These are phyloP conservation scores for Euplagia quadripunctaria DNA, from an alignment of 2,888 invertebrate species.

Conservation along the genomic window DNA sequence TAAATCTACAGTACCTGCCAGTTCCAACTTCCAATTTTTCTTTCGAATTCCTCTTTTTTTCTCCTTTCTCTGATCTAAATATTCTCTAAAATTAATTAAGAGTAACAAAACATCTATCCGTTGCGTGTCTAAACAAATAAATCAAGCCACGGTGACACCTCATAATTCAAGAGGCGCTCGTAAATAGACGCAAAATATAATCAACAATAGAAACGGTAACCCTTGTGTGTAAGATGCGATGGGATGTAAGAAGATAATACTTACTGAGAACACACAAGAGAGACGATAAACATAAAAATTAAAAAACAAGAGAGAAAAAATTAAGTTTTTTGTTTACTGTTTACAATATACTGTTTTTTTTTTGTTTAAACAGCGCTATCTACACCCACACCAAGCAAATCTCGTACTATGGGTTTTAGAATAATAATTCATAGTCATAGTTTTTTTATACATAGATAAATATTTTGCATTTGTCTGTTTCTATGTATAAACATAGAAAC, in stretches of 20 bases:
- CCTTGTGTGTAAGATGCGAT: slow-evolving; percentile 33
- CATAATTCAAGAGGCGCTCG: slow-evolving; percentile 46
- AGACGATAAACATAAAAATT: background rate
- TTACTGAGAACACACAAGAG: background rate
- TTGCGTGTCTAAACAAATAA: slow-evolving; percentile 43
- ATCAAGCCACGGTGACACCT: slow-evolving; percentile 49
- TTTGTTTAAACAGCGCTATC: no score
- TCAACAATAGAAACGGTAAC: slow-evolving; percentile 51
- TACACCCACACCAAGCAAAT: no score
- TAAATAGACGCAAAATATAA: slow-evolving; percentile 52
- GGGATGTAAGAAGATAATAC: slow-evolving; percentile 26
- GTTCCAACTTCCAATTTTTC: background rate
- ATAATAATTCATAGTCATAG: no score
- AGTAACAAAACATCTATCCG: slow-evolving; percentile 23
- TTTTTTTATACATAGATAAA: no score
- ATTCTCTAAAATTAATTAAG: slow-evolving; percentile 30
- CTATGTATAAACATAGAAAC: no score
- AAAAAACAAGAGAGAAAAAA: background rate
- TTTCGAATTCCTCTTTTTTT: background rate
- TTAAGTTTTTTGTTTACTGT: no score
- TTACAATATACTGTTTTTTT: no score
- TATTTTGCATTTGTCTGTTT: no score
- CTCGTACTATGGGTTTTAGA: no score
- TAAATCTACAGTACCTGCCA: background rate
- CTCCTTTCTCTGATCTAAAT: background rate